Base-by-base conservation (phyloP, 2,113 vertebrate species). In the Melierax canorus region DNA sequence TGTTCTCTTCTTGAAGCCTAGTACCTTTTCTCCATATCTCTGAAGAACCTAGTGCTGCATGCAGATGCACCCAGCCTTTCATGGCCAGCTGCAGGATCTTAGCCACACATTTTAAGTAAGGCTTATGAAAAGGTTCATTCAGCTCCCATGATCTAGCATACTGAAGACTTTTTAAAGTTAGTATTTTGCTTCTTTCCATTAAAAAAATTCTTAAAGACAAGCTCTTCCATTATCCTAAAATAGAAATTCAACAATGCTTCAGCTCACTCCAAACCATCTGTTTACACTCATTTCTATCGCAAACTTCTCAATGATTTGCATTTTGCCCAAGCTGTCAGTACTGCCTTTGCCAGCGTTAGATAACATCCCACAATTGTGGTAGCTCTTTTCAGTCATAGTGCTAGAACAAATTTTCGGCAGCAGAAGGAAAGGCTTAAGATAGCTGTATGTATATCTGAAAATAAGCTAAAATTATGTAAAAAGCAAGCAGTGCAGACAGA, bases 211-310 rank as follows among this genome's bases (percentile, higher is more conserved):
- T 94, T 94, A 91, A 96, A 92, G 59, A 90, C 38, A 64, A 97
- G 41, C 60, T 90, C 39, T 85, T 96, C 72, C 46, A 41, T 91
- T 96, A 86, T 34, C 64, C 46, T 92, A 97, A 97, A 97, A 94
- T 93, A 94, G 89, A 88, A 97, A 96, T 69, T 79, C 80, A 97
- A 71, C 96, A 96, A 96, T 95, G 75, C 91, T 94, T 86, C 82
- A 91, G 48, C 78, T 98, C 88, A 82, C 62, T 86, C 88, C 82
- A 98, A 97, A 96, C 96, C 96, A 96, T 97, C 97, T 97, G 97
- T 96, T 98, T 94, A 82, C 81, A 90, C 84, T 98, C 82, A 97
- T 97, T 97, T 97, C 63, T 97, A 78, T 95, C 4, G 2, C 89
- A 97, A 94, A 97, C 43, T 92, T 97, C 67, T 73, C 63, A 82